These are phyloP conservation scores for Zosterops borbonicus DNA, from an alignment of 2,113 vertebrate species.

Conservation along the genomic window DNA sequence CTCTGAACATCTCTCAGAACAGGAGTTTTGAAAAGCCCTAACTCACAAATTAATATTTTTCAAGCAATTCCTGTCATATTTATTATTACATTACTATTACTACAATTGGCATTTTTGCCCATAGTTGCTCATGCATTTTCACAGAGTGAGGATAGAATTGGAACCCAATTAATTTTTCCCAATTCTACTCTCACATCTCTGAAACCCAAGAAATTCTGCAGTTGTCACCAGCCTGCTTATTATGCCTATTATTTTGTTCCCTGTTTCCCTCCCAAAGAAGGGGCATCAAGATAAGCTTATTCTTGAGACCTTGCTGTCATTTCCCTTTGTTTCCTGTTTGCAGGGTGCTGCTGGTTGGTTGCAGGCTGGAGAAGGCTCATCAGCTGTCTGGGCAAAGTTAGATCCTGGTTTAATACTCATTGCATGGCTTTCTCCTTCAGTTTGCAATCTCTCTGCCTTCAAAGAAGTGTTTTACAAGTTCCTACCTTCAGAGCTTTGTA, in stretches of 20 bases:
- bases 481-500: background rate
- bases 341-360: background rate
- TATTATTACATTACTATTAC: background rate
- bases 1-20: background rate
- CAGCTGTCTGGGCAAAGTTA: background rate
- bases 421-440: background rate
- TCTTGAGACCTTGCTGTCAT: background rate
- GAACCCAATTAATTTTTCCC: conserved; percentile 49
- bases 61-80: background rate
- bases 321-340: background rate
- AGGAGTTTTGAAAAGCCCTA: background rate
- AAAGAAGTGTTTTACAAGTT: background rate
- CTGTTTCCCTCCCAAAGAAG: background rate
- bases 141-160: background rate
- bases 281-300: background rate
- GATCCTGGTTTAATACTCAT: background rate
- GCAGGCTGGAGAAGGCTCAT: conserved; percentile 8
- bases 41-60: background rate
- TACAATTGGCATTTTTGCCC: conserved; percentile 8
- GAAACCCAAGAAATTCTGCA: background rate
- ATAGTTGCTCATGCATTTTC: background rate
- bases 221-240: background rate
- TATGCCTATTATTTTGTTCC: conserved; percentile 12
- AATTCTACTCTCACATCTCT: background rate
- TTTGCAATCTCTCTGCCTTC: background rate